Evolutionary conservation across 2,888 invertebrate genomes (phyloP).

Genomic region (Hoplodrina ambigua): DNA sequence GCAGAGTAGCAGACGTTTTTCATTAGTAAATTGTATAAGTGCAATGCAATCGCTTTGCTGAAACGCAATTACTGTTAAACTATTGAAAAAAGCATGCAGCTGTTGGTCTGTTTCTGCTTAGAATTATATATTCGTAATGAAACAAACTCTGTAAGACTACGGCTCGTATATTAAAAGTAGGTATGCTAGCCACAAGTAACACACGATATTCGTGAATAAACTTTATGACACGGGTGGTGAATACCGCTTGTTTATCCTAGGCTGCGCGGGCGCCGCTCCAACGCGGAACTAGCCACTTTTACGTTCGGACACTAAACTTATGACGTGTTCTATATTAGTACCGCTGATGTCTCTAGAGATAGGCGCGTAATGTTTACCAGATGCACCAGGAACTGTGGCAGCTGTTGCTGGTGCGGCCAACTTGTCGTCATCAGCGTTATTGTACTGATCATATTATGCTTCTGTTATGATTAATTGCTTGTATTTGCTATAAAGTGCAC

Average conservation of each 20-base stretch:
- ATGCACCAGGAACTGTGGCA: constrained; percentile 23
- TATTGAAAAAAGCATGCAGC: not conserved
- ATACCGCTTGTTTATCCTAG: constrained; percentile 39
- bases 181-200: constrained; percentile 3
- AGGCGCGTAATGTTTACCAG: constrained; percentile 6
- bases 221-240: constrained; percentile 51
- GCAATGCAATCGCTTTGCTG: not conserved
- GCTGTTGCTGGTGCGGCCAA: constrained; percentile 27
- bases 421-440: constrained; percentile 10
- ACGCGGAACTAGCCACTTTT: constrained; percentile 63
- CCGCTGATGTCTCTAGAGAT: constrained; percentile 18
- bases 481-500: constrained; percentile 6
- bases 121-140: not conserved
- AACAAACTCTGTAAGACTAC: not conserved
- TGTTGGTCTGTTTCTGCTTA: not conserved
- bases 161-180: not conserved
- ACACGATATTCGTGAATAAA: constrained; percentile 43
- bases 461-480: constrained; percentile 14
- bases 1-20: not conserved
- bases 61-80: not conserved
- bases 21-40: not conserved
- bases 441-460: constrained; percentile 17
- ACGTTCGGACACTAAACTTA: constrained; percentile 44
- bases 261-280: constrained; percentile 67
- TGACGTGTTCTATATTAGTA: constrained; percentile 44